phyloP scores from a whole-genome alignment of 2,113 vertebrate species.

The Odontophorus gujanensis region DNA sequence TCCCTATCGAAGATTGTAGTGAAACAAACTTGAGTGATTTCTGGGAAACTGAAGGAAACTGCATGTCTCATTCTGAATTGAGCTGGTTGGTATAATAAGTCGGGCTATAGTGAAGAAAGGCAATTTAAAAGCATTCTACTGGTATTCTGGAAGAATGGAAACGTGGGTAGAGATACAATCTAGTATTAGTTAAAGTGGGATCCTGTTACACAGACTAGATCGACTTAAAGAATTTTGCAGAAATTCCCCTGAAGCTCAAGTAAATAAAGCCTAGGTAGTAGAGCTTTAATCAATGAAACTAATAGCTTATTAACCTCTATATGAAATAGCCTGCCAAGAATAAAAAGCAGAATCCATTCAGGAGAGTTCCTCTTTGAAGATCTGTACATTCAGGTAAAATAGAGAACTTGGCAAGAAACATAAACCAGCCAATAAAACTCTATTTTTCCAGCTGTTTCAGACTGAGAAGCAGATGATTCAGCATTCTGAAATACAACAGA shows the following conservation, averaged over 20 bases:
- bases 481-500: neutral
- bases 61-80: neutral
- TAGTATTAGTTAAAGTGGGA: neutral
- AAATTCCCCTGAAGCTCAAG: neutral
- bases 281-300: conserved; percentile 1
- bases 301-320: neutral
- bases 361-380: neutral
- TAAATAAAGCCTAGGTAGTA: neutral
- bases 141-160: neutral
- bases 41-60: neutral
- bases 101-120: neutral
- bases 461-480: neutral
- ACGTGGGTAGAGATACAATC: neutral
- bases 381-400: neutral
- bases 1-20: neutral
- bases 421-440: neutral
- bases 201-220: neutral
- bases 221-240: neutral
- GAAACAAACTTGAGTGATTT: neutral
- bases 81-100: neutral
- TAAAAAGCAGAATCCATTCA: neutral
- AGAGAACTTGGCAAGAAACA: neutral
- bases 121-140: neutral
- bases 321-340: neutral
- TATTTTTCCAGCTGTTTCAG: neutral